phyloP scores from a whole-genome alignment of 1,140 invertebrate genomes.

The Musca vetustissima region DNA sequence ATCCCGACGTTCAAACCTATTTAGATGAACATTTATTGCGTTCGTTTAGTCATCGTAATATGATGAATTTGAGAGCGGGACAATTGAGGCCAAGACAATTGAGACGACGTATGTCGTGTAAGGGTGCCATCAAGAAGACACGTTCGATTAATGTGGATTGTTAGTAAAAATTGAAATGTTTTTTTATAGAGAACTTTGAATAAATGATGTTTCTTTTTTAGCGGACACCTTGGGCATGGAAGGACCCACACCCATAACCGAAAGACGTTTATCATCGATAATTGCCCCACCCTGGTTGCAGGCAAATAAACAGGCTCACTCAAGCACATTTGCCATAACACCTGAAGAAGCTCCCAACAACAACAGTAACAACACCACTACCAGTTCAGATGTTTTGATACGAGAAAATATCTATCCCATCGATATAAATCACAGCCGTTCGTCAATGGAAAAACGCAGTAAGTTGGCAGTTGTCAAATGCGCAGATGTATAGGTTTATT shows the following conservation, averaged over 20 bases:
- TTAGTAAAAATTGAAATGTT: constrained; percentile 56
- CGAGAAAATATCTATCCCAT: constrained; percentile 53
- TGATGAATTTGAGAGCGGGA: constrained; percentile 63
- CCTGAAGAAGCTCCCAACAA: constrained; percentile 46
- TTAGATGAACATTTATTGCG: constrained; percentile 84
- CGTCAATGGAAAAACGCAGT: constrained; percentile 51
- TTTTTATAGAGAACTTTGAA: constrained; percentile 8
- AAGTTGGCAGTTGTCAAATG: too few species aligned
- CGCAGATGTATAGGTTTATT: too few species aligned
- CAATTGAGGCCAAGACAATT: constrained; percentile 60
- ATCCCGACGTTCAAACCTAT: constrained; percentile 82
- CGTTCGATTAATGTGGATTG: constrained; percentile 82
- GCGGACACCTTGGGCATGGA: constrained; percentile 78
- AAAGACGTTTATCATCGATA: constrained; percentile 62
- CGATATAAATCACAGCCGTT: constrained; percentile 47
- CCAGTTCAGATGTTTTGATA: constrained; percentile 37
- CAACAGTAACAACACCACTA: too few species aligned
- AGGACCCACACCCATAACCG: constrained; percentile 60
- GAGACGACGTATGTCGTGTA: constrained; percentile 76
- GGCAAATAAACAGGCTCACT: constrained; percentile 54
- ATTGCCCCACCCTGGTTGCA: constrained; percentile 62
- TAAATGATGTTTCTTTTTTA: constrained; percentile 41
- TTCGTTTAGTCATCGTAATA: constrained; percentile 72
- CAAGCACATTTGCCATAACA: constrained; percentile 49
- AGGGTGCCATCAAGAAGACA: constrained; percentile 84